Percentiles rank a stretch among this genome's conserved stretches.
Conservation (phyloP, 2,113 vertebrate species). For the Malurus elegans region DNA sequence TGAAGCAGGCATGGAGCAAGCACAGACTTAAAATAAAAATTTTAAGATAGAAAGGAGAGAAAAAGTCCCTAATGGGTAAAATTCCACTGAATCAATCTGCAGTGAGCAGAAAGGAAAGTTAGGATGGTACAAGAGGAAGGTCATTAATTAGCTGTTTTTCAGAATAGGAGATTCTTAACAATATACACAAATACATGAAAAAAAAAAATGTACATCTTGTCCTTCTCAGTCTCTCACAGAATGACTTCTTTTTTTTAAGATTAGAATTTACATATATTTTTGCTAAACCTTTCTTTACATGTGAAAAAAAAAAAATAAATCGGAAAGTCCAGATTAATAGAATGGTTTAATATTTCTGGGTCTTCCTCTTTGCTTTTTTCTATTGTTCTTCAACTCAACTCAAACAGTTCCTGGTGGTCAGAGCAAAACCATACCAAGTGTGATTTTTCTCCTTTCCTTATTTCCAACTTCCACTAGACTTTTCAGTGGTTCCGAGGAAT, state of each 20-base stretch:
- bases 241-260: background rate
- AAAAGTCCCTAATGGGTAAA: background rate
- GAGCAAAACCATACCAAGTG: accelerated
- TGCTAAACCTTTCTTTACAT: background rate
- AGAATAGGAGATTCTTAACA: background rate
- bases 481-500: background rate
- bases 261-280: background rate
- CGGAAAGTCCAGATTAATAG: background rate
- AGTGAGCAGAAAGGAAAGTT: background rate
- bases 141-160: background rate
- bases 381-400: background rate
- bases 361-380: background rate
- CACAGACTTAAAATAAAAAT: background rate
- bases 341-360: background rate
- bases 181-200: background rate
- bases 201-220: background rate
- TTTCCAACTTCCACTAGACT: background rate
- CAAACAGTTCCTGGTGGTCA: accelerated
- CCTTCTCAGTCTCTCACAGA: background rate
- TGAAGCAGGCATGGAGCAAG: background rate
- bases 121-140: accelerated
- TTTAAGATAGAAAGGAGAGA: accelerated
- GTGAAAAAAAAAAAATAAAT: background rate
- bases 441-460: background rate
- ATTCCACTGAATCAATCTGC: background rate